Evolutionary conservation across 1,140 invertebrate species (phyloP), one percentile per base, ranked within the genome.

Genomic region (Condylostylus longicornis): DNA sequence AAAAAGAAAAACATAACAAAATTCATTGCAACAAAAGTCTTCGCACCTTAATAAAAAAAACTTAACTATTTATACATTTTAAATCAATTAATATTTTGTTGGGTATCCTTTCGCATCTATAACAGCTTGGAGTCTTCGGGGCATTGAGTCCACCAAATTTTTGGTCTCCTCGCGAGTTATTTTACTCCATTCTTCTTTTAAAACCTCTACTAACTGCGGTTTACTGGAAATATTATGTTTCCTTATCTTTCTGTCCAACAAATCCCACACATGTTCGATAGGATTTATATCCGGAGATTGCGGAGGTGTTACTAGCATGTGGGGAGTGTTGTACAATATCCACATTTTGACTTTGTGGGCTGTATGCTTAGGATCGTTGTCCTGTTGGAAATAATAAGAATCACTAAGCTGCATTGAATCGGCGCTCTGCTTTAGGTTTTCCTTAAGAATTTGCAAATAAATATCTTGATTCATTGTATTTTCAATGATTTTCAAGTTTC

Each of bases 231-330:
- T 42, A 3, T 10, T 41, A 13, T 36, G 37, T 18, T 35, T 40
- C 9, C 37, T 10, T 7, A 35, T 40, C 13, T 31, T 30, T 20
- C 29, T 14, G 28, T 60, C 44, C 9, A 58, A 41, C 18, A 50
- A 25, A 37, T 46, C 44, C 57, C 51, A 55, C 6, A 62, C 27
- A 49, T 62, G 37, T 15, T 35, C 18, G 25, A 42, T 42, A 3
- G 37, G 31, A 15, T 40, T 42, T 5, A 33, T 29, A 35, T 63
- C 59, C 6, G 58, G 50, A 23, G 50, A 54, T 29, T 62, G 52
- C 15, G 55, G 42, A 15, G 54, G 49, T 28, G 42, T 50, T 33
- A 47, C 19, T 13, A 57, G 38, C 38, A 50, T 30, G 12, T 41
- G 29, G 36, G 25, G 19, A 4, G 33, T 31, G 18, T 42, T 42